Base-by-base conservation (phyloP, 2,797 vertebrate genomes). In the Varecia variegata region DNA sequence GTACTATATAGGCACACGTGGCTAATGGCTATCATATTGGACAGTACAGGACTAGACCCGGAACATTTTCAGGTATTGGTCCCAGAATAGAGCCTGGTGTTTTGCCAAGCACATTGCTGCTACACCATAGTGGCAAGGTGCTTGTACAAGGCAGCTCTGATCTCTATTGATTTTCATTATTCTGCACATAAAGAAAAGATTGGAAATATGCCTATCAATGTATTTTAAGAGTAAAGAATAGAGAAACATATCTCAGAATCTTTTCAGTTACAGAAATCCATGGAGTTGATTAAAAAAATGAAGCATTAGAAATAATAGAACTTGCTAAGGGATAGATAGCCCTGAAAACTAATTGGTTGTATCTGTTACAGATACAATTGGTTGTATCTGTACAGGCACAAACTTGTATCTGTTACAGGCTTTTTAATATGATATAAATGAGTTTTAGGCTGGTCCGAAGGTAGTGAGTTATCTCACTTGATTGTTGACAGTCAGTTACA, bases 221-320 rank as follows among this genome's bases (percentile, higher is more conserved):
- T 81, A 76, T 82, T 85, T 83, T 23, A 79, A 88, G 62, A 62
- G n/a, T 86, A 90, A 94, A 94, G 23, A 67, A 17, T 32, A 92
- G 85, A 95, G 27, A 79, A 90, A 68, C 40, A 54, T 50, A 21
- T 89, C 54, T 92, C 56, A 68, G 43, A 38, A 60, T 88, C 25
- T 91, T 85, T 81, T 62, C 32, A 82, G 81, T 89, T 89, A 84
- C n/a, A 81, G n/a, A 94, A 94, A 71, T 82, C 67, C 12, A 0
- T 71, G 60, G 76, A 88, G 18, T 77, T 80, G 54, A 73, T 84
- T 43, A 86, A 93, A 38, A 94, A 86, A 96, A 91, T 81, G 74
- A 86, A 93, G 20, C 50, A 70, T 90, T 95, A 90, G 45, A 93
- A 93, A 80, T 90, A 95, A 91, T 79, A 92, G 25, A 92, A 74